Evolutionary conservation across 2,888 invertebrate genomes (phyloP).

Genomic region (Trichopoda pennipes): DNA sequence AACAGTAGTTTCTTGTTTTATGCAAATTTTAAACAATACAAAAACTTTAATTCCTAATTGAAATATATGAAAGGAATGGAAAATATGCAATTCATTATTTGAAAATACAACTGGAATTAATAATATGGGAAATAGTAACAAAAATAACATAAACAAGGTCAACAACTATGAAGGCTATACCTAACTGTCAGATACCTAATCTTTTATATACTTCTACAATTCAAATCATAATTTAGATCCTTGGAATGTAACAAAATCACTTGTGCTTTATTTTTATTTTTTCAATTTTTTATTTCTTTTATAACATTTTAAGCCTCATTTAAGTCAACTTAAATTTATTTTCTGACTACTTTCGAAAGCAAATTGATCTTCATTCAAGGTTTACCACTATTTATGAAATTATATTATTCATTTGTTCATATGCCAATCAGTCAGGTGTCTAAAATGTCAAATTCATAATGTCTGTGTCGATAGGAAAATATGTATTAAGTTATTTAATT

Average conservation of each 20-base stretch:
- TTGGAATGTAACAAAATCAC: background rate
- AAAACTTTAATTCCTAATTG: background rate
- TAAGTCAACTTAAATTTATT: conserved; percentile 13
- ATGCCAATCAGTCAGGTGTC: too few relatives aligned
- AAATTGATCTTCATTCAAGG: conserved; percentile 56
- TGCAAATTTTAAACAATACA: conserved; percentile 51
- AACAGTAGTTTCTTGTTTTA: conserved; percentile 66
- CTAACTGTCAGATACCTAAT: background rate
- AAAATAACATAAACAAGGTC: conserved; percentile 30
- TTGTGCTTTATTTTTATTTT: conserved; percentile 23
- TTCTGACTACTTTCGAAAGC: background rate
- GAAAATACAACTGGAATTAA: background rate
- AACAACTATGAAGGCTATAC: conserved; percentile 17
- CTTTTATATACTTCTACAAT: too few relatives aligned
- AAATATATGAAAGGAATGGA: background rate
- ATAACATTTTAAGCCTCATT: conserved; percentile 9
- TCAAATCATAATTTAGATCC: background rate
- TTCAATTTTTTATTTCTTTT: background rate
- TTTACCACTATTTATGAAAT: conserved; percentile 26
- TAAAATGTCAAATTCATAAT: too few relatives aligned
- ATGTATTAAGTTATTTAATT: too few relatives aligned
- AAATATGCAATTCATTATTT: conserved; percentile 45
- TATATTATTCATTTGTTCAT: background rate
- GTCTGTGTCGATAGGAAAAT: too few relatives aligned
- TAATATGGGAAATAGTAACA: background rate